phyloP scores from a whole-genome alignment of 1,140 invertebrate genomes.

The Sitophilus oryzae region DNA sequence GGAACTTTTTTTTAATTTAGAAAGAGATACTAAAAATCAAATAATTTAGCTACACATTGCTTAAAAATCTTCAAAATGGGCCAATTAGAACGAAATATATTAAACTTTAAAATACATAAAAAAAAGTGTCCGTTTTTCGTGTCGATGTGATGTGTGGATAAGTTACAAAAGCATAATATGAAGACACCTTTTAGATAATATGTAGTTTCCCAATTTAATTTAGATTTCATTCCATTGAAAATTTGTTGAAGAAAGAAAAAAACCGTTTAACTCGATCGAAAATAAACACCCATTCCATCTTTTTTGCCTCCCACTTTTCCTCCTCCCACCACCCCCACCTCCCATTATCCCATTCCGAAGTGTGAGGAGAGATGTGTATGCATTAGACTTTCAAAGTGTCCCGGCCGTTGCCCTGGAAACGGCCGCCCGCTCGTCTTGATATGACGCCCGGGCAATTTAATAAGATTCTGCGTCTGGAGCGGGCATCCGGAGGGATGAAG shows the following conservation, averaged over 20 bases:
- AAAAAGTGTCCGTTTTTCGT: no score
- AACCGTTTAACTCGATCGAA: background rate
- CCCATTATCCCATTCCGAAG: conserved; percentile 37
- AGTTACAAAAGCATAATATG: no score
- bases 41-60: no score
- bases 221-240: no score
- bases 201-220: no score
- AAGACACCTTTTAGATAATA: no score
- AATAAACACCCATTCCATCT: background rate
- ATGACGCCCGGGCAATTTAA: conserved; percentile 47
- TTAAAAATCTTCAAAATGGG: no score
- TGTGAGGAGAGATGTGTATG: conserved; percentile 46
- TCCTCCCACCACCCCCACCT: conserved; percentile 28
- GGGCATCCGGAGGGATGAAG: background rate
- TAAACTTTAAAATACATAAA: no score
- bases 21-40: no score
- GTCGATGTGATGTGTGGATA: no score
- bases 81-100: no score
- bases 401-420: conserved; percentile 44
- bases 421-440: conserved; percentile 43
- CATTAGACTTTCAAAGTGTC: conserved; percentile 47
- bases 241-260: background rate
- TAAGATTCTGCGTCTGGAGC: conserved; percentile 44
- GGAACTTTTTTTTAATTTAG: no score
- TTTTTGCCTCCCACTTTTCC: background rate